Conservation (phyloP, 2,797 vertebrate genomes). For the Myotis pilosus region DNA sequence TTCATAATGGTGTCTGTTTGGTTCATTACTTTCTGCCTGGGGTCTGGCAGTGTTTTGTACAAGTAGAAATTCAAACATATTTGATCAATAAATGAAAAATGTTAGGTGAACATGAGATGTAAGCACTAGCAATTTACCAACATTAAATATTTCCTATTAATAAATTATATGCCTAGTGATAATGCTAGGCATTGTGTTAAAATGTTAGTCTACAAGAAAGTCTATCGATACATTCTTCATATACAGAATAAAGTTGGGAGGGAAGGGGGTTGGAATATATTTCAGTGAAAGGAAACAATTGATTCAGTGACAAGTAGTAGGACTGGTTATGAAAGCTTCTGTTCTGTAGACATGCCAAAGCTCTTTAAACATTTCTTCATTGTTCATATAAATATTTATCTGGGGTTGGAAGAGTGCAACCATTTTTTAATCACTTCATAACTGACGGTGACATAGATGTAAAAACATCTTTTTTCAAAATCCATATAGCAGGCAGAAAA, state of each 20-base stretch:
- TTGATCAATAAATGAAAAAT: neutral
- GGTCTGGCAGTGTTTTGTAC: neutral
- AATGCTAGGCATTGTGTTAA: neutral
- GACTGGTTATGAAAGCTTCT: neutral
- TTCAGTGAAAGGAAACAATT: neutral
- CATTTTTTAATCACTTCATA: neutral
- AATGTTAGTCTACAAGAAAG: neutral
- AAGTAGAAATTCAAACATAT: neutral
- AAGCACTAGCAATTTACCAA: neutral
- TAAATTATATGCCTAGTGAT: neutral
- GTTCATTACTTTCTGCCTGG: neutral
- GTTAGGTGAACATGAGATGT: neutral
- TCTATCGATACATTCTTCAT: neutral
- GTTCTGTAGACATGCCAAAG: neutral
- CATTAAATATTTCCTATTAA: neutral
- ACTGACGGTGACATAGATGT: neutral
- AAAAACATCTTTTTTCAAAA: neutral
- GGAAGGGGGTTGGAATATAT: fast-evolving
- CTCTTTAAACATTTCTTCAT: neutral
- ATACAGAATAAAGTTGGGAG: neutral
- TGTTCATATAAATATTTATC: neutral
- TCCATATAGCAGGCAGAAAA: neutral
- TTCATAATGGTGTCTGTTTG: neutral
- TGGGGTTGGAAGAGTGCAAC: neutral
- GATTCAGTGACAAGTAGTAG: neutral